Percentiles rank a stretch among this genome's conserved stretches.
These are phyloP conservation scores for Amphiprion percula DNA, from an alignment of 2,113 vertebrate species.

Conservation along the genomic window DNA sequence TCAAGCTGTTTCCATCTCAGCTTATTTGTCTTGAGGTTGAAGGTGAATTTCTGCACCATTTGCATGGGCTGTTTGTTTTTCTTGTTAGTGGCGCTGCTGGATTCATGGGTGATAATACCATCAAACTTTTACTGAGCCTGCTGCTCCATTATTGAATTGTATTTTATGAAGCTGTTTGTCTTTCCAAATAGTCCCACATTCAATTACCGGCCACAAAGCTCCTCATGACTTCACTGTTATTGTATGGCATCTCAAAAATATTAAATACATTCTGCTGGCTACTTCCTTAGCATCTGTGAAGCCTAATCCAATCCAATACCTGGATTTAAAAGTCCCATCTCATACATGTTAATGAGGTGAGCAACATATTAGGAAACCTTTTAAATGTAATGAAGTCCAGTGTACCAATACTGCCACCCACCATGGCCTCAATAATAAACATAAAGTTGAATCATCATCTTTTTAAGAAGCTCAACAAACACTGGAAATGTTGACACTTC, in stretches of 20 bases:
- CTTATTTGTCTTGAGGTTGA: slow-evolving; percentile 2
- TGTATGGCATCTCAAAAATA: not conserved
- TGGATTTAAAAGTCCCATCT: too few species aligned
- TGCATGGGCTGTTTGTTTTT: not conserved
- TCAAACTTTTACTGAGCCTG: not conserved
- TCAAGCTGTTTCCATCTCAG: slow-evolving; percentile 14
- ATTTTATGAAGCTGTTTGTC: slow-evolving; percentile 13
- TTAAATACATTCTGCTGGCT: too few species aligned
- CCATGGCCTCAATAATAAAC: too few species aligned
- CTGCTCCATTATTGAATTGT: not conserved
- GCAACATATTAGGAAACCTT: too few species aligned
- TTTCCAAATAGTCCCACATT: slow-evolving; percentile 2
- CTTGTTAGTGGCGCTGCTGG: not conserved
- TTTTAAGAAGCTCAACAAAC: too few species aligned
- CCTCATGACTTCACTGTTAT: not conserved
- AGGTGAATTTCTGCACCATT: not conserved
- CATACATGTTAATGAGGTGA: too few species aligned
- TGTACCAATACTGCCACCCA: too few species aligned
- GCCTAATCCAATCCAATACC: too few species aligned
- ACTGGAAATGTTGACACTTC: too few species aligned
- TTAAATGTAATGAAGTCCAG: too few species aligned
- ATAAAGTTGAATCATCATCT: too few species aligned
- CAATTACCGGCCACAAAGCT: not conserved
- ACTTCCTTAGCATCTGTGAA: too few species aligned
- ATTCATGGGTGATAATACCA: not conserved